Base-by-base conservation (phyloP, 2,797 vertebrate species). In the Coregonus ussuriensis region DNA sequence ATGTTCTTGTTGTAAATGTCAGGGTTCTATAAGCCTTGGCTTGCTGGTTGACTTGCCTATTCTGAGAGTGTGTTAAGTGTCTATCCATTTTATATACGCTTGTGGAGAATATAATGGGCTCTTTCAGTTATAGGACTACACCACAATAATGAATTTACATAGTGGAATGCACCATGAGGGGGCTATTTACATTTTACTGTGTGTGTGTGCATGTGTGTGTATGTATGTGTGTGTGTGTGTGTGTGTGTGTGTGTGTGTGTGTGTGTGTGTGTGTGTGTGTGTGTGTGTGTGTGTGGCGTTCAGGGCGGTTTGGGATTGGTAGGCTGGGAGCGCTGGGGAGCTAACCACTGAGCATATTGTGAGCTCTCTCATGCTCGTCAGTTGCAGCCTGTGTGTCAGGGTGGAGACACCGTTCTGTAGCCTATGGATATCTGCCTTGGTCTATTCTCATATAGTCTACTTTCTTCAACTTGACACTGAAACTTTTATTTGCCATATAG, bases 301-400 rank as follows among this genome's bases (percentile, higher is more conserved):
- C 62, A 75, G 68, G 56, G 66, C 74, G 74, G 74, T 66, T 75
- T 47, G 74, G 74, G 78, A 79, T 79, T 79, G 78, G 78, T 79
- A 71, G 77, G 21, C 7, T 63, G 31, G 16, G 52, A 16, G 62
- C 69, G 88, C 88, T 89, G 91, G 89, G 91, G 92, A 89, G 91
- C 90, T 87, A 86, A 79, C 83, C 80, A 75, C 81, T 84, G 85
- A 71, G 84, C 81, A 86, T 87, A 79, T 84, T 77, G 86, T 89
- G 86, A 79, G 84, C 88, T 83, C 87, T 71, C 65, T 29, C 80
- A 85, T 87, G 82, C 88, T 91, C 88, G 88, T 89, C 91, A 93
- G 88, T 91, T 83, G 89, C 88, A 87, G 82, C 84, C 80, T 81
- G 84, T 76, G 5, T 33, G 85, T 81, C 80, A 75, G 76, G 47